A percentile compares a stretch with the other conserved stretches of the same genome.
Evolutionary conservation across 2,888 invertebrate species (phyloP).

Genomic region (Cerastis rubricosa): DNA sequence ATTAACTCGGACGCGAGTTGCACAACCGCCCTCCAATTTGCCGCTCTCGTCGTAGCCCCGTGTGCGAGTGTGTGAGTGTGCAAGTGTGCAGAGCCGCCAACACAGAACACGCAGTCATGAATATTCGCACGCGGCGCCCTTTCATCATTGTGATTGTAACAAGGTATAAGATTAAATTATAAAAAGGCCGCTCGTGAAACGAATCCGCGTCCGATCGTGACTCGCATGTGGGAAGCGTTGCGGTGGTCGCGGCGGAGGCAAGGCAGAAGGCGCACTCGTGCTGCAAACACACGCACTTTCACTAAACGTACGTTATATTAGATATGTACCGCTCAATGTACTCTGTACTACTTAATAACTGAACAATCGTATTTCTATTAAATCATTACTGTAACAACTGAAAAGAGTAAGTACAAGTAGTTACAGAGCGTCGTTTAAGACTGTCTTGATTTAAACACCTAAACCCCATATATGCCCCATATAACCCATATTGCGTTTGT

Average conservation of each 20-base stretch:
- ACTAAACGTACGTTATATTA: not conserved
- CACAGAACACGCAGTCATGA: slow-evolving; percentile 35
- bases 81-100: not conserved
- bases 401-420: not conserved
- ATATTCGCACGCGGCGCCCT: slow-evolving; percentile 57
- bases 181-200: slow-evolving; percentile 77
- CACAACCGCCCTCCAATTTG: slow-evolving; percentile 64
- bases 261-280: slow-evolving; percentile 13
- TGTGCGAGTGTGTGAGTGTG: not conserved
- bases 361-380: not conserved
- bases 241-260: not conserved
- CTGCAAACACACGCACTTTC: not conserved
- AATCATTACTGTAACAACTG: not conserved
- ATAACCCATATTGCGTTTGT: not conserved
- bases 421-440: not conserved
- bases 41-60: slow-evolving; percentile 17
- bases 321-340: not conserved
- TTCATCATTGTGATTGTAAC: slow-evolving; percentile 79
- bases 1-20: slow-evolving; percentile 64
- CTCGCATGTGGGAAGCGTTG: slow-evolving; percentile 45
- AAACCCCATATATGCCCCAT: too few species aligned
- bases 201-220: slow-evolving; percentile 77
- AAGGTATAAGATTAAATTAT: slow-evolving; percentile 82
- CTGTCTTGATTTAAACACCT: not conserved
- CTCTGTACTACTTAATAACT: not conserved